Percentiles rank a stretch among this genome's conserved stretches.
phyloP scores from a whole-genome alignment of 1,140 invertebrate genomes.

The Philotrypesis tridentata region DNA sequence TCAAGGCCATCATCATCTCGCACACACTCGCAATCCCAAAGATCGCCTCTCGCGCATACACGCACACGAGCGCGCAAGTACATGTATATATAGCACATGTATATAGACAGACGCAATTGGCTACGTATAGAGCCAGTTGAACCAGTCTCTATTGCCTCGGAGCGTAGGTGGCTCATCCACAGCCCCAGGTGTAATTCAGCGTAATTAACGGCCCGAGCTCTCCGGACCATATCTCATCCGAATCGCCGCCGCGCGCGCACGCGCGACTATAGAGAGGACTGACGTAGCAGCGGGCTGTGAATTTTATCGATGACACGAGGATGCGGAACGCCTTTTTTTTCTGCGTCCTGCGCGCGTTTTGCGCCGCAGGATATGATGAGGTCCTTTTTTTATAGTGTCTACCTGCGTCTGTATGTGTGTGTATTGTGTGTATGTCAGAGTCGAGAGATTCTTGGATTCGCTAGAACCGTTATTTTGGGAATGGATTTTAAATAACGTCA shows the following conservation, averaged over 20 bases:
- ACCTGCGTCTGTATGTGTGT: background rate
- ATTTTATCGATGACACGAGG: conserved; percentile 47
- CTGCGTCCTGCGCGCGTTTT: too few species aligned
- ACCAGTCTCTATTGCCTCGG: background rate
- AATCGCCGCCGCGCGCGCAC: background rate
- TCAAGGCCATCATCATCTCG: background rate
- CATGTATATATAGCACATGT: background rate
- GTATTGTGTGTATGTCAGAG: too few species aligned
- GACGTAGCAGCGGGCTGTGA: conserved; percentile 23
- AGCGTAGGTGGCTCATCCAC: background rate
- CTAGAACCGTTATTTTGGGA: background rate
- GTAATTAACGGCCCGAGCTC: conserved; percentile 36
- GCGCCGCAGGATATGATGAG: conserved; percentile 18
- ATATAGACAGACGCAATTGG: background rate
- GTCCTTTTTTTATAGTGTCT: background rate
- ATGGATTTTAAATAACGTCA: background rate
- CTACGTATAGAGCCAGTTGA: background rate
- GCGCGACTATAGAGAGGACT: background rate
- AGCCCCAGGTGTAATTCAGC: conserved; percentile 39
- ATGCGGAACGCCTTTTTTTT: conserved; percentile 16
- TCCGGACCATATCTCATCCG: conserved; percentile 35
- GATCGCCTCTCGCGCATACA: background rate
- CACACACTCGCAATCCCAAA: too few species aligned
- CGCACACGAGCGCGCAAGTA: too few species aligned
- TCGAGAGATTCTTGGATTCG: background rate